These are phyloP conservation scores for Oreotrochilus melanogaster DNA, from an alignment of 2,113 vertebrate genomes.

Conservation along the genomic window DNA sequence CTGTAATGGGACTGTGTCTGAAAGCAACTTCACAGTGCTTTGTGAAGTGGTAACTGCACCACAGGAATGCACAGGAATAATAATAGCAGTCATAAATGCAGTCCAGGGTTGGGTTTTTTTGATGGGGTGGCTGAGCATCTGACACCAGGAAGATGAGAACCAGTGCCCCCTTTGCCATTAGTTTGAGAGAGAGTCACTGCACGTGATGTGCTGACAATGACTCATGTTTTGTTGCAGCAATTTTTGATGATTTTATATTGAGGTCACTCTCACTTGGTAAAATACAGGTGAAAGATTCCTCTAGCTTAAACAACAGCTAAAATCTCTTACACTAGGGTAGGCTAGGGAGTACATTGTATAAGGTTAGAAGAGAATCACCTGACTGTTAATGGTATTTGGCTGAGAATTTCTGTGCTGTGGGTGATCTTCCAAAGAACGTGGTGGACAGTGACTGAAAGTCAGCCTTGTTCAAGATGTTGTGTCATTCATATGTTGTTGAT, in stretches of 20 bases:
- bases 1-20: background rate
- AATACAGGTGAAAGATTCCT: background rate
- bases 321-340: background rate
- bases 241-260: background rate
- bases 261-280: background rate
- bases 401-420: background rate
- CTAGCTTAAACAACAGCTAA: background rate
- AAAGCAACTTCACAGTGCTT: background rate
- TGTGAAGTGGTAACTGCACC: background rate
- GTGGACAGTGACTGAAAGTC: background rate
- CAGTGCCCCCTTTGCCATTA: rapidly evolving
- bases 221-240: background rate
- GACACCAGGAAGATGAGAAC: background rate
- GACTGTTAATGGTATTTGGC: rapidly evolving
- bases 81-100: background rate
- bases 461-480: background rate
- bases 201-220: background rate
- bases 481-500: background rate
- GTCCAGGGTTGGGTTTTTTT: background rate
- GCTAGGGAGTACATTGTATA: background rate
- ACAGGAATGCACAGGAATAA: background rate
- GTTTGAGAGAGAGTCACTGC: background rate
- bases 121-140: background rate
- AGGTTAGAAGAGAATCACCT: background rate
- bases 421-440: background rate